Evolutionary conservation across 53 echinoderm and acorn worm genomes (phyloP).

Genomic region (Crossaster papposus): DNA sequence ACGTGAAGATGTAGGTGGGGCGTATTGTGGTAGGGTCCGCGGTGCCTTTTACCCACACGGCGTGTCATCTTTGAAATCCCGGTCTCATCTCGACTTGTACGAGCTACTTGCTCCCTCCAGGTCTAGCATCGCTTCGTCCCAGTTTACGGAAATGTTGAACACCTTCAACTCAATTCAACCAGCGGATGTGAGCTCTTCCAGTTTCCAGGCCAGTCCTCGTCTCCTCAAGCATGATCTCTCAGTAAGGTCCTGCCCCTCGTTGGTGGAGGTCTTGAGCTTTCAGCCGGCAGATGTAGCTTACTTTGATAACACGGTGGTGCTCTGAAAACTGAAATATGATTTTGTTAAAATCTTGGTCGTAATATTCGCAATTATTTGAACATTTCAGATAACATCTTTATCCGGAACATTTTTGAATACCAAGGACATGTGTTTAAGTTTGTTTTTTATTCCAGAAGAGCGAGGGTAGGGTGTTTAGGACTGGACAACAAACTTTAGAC

Average conservation of each 20-base stretch:
- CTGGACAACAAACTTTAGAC: too few relatives aligned
- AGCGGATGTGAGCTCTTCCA: not conserved
- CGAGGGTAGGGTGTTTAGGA: too few relatives aligned
- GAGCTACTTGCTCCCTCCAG: constrained; percentile 16
- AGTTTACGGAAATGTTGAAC: constrained; percentile 33
- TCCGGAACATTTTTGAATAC: too few relatives aligned
- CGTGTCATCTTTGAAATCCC: not conserved
- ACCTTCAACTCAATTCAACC: constrained; percentile 11
- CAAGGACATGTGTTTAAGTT: too few relatives aligned
- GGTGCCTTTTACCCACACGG: constrained; percentile 2
- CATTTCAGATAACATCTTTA: too few relatives aligned
- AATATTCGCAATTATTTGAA: too few relatives aligned
- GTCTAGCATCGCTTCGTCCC: constrained; percentile 20
- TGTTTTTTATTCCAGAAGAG: too few relatives aligned
- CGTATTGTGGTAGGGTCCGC: not conserved
- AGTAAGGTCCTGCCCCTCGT: not conserved
- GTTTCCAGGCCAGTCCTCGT: not conserved
- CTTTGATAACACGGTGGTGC: not conserved
- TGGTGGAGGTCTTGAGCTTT: not conserved
- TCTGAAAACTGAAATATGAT: not conserved
- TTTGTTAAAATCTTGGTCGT: too few relatives aligned
- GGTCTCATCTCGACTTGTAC: constrained; percentile 23
- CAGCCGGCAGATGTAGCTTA: not conserved
- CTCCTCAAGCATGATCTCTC: not conserved
- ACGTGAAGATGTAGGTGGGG: not conserved